Evolutionary conservation across 1,140 invertebrate species (phyloP), one percentile per base, ranked within the genome.

Genomic region (Acromyrmex echinatior): DNA sequence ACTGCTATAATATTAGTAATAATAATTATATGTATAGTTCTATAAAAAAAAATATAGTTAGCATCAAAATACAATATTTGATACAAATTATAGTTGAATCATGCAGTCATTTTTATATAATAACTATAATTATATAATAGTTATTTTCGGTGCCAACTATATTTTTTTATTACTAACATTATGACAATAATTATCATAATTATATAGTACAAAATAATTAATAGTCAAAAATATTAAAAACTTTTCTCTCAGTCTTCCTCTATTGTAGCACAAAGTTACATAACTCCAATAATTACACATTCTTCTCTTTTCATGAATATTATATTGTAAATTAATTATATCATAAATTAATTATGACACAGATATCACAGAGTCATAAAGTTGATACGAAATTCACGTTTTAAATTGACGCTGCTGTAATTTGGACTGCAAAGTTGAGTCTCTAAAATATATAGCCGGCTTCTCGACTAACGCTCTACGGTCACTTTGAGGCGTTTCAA

Each of bases 401-500:
- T 25, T 84, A 84, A 84, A 84, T 39, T 62, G 80, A 6, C 66
- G 66, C 35, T 25, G 45, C 70, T 70, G 28, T 70, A 84, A 84
- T 84, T 84, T 84, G 70, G 56, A 58, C 70, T 84, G 80, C 14
- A 51, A 84, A 84, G 80, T 84, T 84, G 80, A 84, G 80, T 84
- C 68, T 25, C 70, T 76, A 84, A 84, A 84, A 84, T 84, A 84
- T 84, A 84, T 86, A 79, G 21, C 74, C 77, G 95, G 95, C 87
- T 95, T 93, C 93, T 96, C 92, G 93, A 95, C 94, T 89, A 90
- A 87, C 56, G 94, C 92, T 71, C 95, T 95, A 90, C 95, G 96
- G 92, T 96, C 96, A 92, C 95, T 97, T 95, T 96, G 96, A 94
- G 95, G 97, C 93, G 94, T 96, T 93, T 95, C 95, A 80, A 95